phyloP scores from a whole-genome alignment of 2,797 vertebrate species.

The Bovichtus diacanthus region DNA sequence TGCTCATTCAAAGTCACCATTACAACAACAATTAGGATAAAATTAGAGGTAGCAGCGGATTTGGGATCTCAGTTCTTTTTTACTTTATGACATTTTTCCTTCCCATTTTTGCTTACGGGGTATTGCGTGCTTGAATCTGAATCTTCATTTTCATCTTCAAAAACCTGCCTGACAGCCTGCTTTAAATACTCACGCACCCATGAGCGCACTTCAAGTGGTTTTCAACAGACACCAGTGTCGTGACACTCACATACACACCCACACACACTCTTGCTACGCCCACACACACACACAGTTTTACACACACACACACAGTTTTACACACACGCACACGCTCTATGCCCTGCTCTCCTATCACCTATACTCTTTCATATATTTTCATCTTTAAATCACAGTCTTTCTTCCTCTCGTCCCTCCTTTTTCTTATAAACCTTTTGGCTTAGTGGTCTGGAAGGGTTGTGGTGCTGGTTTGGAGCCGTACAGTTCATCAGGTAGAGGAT shows the following conservation, averaged over 20 bases:
- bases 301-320: background rate
- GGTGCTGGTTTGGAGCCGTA: conserved; percentile 55
- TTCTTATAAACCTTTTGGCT: conserved; percentile 53
- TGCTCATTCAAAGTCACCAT: conserved; percentile 65
- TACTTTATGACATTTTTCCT: conserved; percentile 67
- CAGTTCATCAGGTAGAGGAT: conserved; percentile 42
- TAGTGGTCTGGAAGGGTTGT: conserved; percentile 66
- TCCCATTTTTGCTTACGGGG: conserved; percentile 67
- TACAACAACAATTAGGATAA: conserved; percentile 82
- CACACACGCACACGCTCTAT: conserved; percentile 38
- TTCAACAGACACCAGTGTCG: conserved; percentile 80
- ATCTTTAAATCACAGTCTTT: conserved; percentile 65
- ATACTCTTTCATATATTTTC: conserved; percentile 77
- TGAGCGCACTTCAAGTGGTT: conserved; percentile 85
- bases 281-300: conserved; percentile 36
- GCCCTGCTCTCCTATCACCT: conserved; percentile 56
- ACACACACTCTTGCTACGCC: conserved; percentile 27
- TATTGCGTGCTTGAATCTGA: conserved; percentile 80
- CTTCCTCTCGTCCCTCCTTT: conserved; percentile 40
- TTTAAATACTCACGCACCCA: conserved; percentile 79
- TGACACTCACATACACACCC: conserved; percentile 54
- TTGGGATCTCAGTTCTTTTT: conserved; percentile 82
- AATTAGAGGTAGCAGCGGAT: conserved; percentile 99
- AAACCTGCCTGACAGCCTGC: conserved; percentile 69
- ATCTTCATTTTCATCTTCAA: conserved; percentile 72